Percentiles rank a stretch among this genome's conserved stretches.
Conservation (phyloP, 1,140 invertebrate genomes). For the Brachionus angularis region DNA sequence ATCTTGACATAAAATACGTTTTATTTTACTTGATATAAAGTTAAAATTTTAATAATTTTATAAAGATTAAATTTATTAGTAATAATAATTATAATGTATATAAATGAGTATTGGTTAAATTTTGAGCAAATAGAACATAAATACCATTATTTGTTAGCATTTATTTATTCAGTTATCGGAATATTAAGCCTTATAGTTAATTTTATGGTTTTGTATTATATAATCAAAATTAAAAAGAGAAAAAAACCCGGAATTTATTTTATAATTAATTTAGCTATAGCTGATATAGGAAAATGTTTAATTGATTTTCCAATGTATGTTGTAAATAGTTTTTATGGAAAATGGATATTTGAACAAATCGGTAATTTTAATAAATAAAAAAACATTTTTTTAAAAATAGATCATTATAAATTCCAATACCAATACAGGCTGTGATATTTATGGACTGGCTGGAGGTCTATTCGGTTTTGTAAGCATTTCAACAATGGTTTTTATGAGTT, state of each 20-base stretch:
- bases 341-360: conserved; percentile 26
- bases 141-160: conserved; percentile 30
- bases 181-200: conserved; percentile 4
- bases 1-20: no score
- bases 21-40: no score
- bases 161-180: conserved; percentile 12
- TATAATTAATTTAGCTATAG: conserved; percentile 34
- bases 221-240: conserved; percentile 11
- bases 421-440: conserved; percentile 41
- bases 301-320: conserved; percentile 26
- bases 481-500: conserved; percentile 37
- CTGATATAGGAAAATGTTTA: conserved; percentile 25
- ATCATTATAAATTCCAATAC: no score
- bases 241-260: conserved; percentile 27
- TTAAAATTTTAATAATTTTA: no score
- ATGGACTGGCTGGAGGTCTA: conserved; percentile 22
- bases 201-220: conserved; percentile 33
- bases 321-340: conserved; percentile 8
- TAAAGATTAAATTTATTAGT: no score
- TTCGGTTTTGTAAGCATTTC: conserved; percentile 31
- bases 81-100: no score
- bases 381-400: neutral
- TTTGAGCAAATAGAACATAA: conserved; percentile 20
- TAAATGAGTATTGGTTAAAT: conserved; percentile 32
- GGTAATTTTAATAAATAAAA: neutral